Evolutionary conservation across 2,888 invertebrate genomes (phyloP), one percentile per base, ranked within the genome.

Genomic region (Calliopum simillimum): DNA sequence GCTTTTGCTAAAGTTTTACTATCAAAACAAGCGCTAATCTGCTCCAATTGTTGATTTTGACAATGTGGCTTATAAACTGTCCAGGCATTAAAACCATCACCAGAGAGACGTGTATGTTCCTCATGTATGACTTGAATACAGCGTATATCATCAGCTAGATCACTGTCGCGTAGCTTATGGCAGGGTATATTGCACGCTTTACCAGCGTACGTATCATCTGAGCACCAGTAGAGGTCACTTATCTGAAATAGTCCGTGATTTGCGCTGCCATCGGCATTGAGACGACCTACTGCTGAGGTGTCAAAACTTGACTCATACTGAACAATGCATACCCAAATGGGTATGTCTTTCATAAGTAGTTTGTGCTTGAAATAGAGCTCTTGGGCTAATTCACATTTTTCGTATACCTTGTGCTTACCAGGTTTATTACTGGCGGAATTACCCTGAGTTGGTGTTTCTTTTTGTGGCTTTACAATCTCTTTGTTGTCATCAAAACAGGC

Each of bases 211-310:
- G 84, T 83, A 53, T 88, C 87, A 44, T 81, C 80, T 0, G 83
- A 83, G 80, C 92, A 93, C 93, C 93, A 93, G 81, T 88, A 93
- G 62, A 90, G 85, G 81, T 92, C 90, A 81, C 91, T 92, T 75
- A 93, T 92, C 85, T 93, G 93, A 79, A 93, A 90, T 33, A 93
- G 82, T 11, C 93, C 93, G 81, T 93, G 92, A 85, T 93, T 93
- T 3, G 89, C 89, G 75, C 90, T 91, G n/a, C 83, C 85, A 66
- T 85, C 84, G 6, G 76, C 65, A 61, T 85, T 85, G 1, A 81
- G 74, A 0, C 83, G 79, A 4, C 90, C 90, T 47, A 88, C 85
- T 0, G 92, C 91, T 3, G 90, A 87, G 2, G 93, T 92, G 79
- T 93, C 89, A 80, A 89, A 90, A 14, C 88, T 88, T 0, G 92